Evolutionary conservation across 1,140 invertebrate species (phyloP).

Genomic region (Calliphora vicina): DNA sequence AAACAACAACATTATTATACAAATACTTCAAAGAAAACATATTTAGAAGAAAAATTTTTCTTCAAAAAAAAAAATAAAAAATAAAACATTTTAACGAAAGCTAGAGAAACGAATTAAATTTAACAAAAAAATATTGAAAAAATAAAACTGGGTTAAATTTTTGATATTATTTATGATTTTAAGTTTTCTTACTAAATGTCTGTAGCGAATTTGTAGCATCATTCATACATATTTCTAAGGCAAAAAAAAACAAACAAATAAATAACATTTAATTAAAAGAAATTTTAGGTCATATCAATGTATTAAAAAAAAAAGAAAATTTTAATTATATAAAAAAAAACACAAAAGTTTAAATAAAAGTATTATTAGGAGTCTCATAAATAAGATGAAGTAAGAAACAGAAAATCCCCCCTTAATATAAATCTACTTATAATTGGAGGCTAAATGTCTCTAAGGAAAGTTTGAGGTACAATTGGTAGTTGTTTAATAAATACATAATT

Average conservation of each 20-base stretch:
- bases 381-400: not conserved
- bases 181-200: not conserved
- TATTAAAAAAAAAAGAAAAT: not conserved
- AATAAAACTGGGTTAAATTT: not conserved
- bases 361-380: slow-evolving; percentile 20
- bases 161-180: not conserved
- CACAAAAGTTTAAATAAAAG: not conserved
- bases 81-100: slow-evolving; percentile 4
- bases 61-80: not conserved
- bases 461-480: too few relatives aligned
- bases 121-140: not conserved
- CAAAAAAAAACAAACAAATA: not conserved
- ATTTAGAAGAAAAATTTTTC: not conserved
- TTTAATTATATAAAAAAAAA: not conserved
- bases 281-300: slow-evolving; percentile 29
- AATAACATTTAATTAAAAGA: not conserved
- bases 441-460: too few relatives aligned
- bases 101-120: slow-evolving; percentile 33
- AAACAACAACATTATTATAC: not conserved
- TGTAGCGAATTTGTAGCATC: slow-evolving; percentile 1
- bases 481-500: too few relatives aligned
- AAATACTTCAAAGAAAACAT: not conserved
- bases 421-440: too few relatives aligned
- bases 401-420: too few relatives aligned
- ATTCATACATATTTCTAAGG: not conserved